phyloP scores from a whole-genome alignment of 2,888 invertebrate species.

The Heliconius cydno region DNA sequence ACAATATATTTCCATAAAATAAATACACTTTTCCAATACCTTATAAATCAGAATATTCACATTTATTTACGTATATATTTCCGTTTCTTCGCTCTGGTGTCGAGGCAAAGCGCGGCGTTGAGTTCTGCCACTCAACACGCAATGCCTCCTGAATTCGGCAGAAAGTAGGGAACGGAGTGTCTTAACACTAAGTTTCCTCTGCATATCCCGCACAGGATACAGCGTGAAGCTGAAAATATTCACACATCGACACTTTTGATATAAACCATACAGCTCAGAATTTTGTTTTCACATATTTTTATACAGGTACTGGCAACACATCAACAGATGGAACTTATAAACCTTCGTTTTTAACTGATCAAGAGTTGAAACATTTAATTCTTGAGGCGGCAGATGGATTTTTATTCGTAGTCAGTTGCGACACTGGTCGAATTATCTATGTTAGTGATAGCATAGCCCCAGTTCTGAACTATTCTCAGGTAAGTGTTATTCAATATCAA shows the following conservation, averaged over 20 bases:
- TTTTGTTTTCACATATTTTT: not conserved
- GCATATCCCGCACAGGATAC: too few relatives aligned
- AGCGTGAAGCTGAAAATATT: too few relatives aligned
- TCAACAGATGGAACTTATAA: constrained; percentile 98
- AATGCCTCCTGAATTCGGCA: too few relatives aligned
- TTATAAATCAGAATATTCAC: not conserved
- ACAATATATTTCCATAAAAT: not conserved
- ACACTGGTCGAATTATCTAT: constrained; percentile 98
- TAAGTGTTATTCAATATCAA: constrained; percentile 53
- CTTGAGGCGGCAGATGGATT: constrained; percentile 99
- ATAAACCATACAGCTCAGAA: not conserved
- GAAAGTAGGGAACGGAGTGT: too few relatives aligned
- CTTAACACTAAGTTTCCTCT: too few relatives aligned
- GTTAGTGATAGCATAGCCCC: constrained; percentile 99
- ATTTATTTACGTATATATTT: too few relatives aligned
- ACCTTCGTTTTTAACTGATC: constrained; percentile 99
- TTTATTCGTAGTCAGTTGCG: constrained; percentile 96
- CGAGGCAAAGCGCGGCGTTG: too few relatives aligned
- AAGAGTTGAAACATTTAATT: constrained; percentile 99
- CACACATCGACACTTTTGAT: not conserved
- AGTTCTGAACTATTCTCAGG: constrained; percentile 97
- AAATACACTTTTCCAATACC: not conserved
- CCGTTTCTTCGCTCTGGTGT: too few relatives aligned
- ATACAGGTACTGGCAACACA: constrained; percentile 95
- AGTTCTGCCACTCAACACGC: too few relatives aligned